Percentiles rank a stretch among this genome's conserved stretches.
These are phyloP conservation scores for Linurgus olivaceus DNA, from an alignment of 2,797 vertebrate species.

Conservation along the genomic window DNA sequence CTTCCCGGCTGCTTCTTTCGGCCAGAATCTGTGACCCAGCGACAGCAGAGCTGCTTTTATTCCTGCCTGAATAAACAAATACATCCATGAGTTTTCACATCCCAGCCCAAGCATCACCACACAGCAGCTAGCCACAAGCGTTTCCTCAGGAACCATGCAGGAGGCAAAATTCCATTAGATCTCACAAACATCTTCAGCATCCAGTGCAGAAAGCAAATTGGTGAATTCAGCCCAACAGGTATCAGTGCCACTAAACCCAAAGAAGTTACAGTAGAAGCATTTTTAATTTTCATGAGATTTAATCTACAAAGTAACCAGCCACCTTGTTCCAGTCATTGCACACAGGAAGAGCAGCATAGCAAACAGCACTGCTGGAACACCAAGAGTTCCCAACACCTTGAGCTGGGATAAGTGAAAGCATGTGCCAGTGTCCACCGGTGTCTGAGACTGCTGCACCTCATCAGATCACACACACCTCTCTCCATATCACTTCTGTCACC, in stretches of 20 bases:
- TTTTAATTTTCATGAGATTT: background rate
- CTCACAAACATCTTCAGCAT: background rate
- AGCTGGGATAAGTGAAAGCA: background rate
- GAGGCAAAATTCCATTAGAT: background rate
- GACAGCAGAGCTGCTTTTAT: conserved; percentile 71
- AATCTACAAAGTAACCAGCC: background rate
- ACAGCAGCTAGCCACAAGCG: background rate
- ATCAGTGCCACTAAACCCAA: background rate
- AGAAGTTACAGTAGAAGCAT: background rate
- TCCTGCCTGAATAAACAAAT: conserved; percentile 79
- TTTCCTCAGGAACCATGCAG: background rate
- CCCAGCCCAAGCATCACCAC: background rate
- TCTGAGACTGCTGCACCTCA: background rate
- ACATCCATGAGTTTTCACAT: background rate
- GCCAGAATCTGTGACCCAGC: conserved; percentile 61
- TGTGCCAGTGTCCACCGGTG: background rate
- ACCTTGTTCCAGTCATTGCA: background rate
- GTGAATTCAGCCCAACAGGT: background rate
- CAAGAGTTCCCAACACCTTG: background rate
- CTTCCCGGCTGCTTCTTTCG: conserved; percentile 82
- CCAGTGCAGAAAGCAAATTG: background rate
- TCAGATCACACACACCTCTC: background rate
- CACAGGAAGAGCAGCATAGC: background rate
- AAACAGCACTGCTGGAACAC: background rate
- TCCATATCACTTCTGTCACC: background rate